These are phyloP conservation scores for Toxotes lorentzi DNA, from an alignment of 2,797 vertebrate species.

Conservation along the genomic window DNA sequence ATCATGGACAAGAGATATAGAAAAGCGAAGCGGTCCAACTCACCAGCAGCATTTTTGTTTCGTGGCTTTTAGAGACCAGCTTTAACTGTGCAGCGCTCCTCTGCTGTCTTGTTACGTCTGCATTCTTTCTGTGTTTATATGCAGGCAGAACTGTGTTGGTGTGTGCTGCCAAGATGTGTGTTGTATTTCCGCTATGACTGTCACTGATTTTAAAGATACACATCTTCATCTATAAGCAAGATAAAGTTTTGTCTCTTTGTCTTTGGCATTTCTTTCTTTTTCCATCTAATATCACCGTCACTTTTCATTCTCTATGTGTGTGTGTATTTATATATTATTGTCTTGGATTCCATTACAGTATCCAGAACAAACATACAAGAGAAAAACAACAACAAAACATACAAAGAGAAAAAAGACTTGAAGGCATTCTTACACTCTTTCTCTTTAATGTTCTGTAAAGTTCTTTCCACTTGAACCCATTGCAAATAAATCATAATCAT, in stretches of 20 bases:
- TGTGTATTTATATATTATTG: not conserved
- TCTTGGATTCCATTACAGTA: not conserved
- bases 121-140: constrained; percentile 48
- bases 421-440: not conserved
- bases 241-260: not conserved
- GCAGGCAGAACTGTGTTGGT: constrained; percentile 11
- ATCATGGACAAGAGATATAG: not conserved
- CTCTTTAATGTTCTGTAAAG: not conserved
- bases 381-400: not conserved
- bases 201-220: constrained; percentile 30
- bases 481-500: not conserved
- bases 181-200: constrained; percentile 53
- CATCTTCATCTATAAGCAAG: not conserved
- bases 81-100: not conserved
- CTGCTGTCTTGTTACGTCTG: not conserved
- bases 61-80: constrained; percentile 3
- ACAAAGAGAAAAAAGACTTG: not conserved
- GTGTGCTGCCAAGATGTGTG: constrained; percentile 7
- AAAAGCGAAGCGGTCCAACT: constrained; percentile 29
- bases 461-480: constrained; percentile 1
- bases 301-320: not conserved
- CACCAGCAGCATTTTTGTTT: constrained; percentile 65
- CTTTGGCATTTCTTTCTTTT: not conserved
- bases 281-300: not conserved
- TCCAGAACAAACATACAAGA: not conserved